A percentile compares a stretch with the other conserved stretches of the same genome.
Conservation (phyloP, 2,888 invertebrate genomes). For the Chrysolina haemoptera region DNA sequence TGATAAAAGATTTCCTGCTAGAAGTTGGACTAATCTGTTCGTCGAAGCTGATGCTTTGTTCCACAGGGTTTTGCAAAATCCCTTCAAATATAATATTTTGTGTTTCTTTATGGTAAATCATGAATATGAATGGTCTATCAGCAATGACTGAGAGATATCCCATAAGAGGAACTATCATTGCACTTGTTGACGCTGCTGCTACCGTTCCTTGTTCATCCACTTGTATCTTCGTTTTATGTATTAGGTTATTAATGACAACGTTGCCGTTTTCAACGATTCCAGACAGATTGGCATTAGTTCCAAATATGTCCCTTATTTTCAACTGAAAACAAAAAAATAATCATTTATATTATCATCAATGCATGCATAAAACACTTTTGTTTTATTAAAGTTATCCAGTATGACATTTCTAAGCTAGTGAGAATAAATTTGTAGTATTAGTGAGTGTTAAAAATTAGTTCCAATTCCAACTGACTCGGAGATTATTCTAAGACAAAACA, state of each 20-base stretch:
- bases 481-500: too few relatives aligned
- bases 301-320: constrained; percentile 74
- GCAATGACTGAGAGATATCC: constrained; percentile 71
- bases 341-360: not conserved
- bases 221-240: constrained; percentile 77
- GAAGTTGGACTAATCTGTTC: not conserved
- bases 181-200: constrained; percentile 76
- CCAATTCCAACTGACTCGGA: too few relatives aligned
- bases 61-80: constrained; percentile 72
- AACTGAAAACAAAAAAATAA: constrained; percentile 70
- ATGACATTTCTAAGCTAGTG: too few relatives aligned
- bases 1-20: constrained; percentile 6
- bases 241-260: constrained; percentile 72
- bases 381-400: too few relatives aligned
- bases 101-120: constrained; percentile 74
- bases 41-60: constrained; percentile 21
- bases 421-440: too few relatives aligned
- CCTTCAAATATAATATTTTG: constrained; percentile 78
- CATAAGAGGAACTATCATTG: constrained; percentile 76
- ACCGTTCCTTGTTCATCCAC: constrained; percentile 79
- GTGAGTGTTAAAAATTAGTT: too few relatives aligned
- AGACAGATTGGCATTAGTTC: constrained; percentile 73
- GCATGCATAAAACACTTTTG: too few relatives aligned
- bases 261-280: constrained; percentile 70
- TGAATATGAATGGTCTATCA: constrained; percentile 78